Conservation (phyloP, 1,140 invertebrate species). For the Magallana ariakensis region DNA sequence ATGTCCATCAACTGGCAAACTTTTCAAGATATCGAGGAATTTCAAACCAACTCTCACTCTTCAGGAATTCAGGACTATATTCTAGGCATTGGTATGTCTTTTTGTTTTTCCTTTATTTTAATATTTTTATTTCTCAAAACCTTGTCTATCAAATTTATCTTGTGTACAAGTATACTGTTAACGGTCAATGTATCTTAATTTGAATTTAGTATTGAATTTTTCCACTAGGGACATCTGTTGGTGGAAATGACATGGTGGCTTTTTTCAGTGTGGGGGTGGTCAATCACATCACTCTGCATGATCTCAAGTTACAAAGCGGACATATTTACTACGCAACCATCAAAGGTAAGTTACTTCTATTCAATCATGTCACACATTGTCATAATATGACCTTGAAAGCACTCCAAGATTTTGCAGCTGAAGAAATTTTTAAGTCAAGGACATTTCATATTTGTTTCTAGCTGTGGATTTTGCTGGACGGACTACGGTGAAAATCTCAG, state of each 20-base stretch:
- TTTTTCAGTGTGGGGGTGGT: slow-evolving; percentile 56
- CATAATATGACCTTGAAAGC: no score
- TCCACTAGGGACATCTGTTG: slow-evolving; percentile 54
- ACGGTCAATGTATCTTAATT: no score
- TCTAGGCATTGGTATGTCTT: slow-evolving; percentile 58
- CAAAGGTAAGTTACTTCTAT: slow-evolving; percentile 45
- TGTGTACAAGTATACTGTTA: no score
- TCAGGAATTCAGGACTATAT: slow-evolving; percentile 60
- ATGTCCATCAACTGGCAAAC: slow-evolving; percentile 60
- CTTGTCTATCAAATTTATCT: no score
- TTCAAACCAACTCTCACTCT: slow-evolving; percentile 36
- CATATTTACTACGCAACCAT: slow-evolving; percentile 62
- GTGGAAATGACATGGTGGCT: slow-evolving; percentile 58
- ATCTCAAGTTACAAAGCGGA: slow-evolving; percentile 59
- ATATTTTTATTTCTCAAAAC: no score
- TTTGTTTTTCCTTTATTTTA: no score
- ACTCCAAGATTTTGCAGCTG: no score
- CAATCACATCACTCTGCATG: slow-evolving; percentile 60
- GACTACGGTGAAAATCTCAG: slow-evolving; percentile 52
- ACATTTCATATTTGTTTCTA: background rate
- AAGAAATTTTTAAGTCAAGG: no score
- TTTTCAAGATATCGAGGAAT: slow-evolving; percentile 63
- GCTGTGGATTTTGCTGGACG: slow-evolving; percentile 57
- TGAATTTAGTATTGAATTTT: no score
- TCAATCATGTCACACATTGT: no score